Conservation (phyloP, 1,140 invertebrate genomes). For the Ganaspis sp. region DNA sequence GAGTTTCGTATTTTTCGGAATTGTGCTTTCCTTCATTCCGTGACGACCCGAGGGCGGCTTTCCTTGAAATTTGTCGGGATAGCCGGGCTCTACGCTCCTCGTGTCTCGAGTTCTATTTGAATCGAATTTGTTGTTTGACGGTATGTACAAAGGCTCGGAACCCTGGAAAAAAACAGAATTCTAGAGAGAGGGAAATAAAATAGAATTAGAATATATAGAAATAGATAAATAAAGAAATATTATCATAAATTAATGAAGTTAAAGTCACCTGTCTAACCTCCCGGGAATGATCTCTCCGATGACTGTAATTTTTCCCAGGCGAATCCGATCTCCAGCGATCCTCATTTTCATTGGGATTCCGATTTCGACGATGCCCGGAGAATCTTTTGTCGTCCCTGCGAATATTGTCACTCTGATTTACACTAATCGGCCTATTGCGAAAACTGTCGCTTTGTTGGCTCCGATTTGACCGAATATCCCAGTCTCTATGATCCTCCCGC, state of each 20-base stretch:
- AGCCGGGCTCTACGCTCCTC: conserved; percentile 77
- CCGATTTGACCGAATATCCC: conserved; percentile 68
- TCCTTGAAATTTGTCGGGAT: conserved; percentile 73
- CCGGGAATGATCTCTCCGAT: conserved; percentile 64
- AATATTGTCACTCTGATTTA: conserved; percentile 59
- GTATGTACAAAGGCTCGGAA: conserved; percentile 75
- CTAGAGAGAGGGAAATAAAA: too few relatives aligned
- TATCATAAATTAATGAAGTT: too few relatives aligned
- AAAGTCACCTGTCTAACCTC: conserved; percentile 65
- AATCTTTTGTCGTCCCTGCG: conserved; percentile 70
- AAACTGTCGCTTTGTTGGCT: conserved; percentile 61
- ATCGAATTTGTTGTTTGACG: conserved; percentile 65
- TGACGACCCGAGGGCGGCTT: conserved; percentile 78
- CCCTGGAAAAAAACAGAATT: conserved; percentile 64
- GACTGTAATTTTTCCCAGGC: conserved; percentile 64
- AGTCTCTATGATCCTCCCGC: conserved; percentile 65
- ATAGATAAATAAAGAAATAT: not conserved
- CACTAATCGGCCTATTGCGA: conserved; percentile 57
- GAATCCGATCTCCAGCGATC: conserved; percentile 72
- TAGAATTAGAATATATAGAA: not conserved
- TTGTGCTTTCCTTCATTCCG: conserved; percentile 68
- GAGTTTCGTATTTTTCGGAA: conserved; percentile 70
- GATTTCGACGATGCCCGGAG: conserved; percentile 65
- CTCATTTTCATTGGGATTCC: conserved; percentile 66
- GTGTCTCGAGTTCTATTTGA: conserved; percentile 75